Evolutionary conservation across 2,888 invertebrate species (phyloP).

Genomic region (Limenitis camilla): DNA sequence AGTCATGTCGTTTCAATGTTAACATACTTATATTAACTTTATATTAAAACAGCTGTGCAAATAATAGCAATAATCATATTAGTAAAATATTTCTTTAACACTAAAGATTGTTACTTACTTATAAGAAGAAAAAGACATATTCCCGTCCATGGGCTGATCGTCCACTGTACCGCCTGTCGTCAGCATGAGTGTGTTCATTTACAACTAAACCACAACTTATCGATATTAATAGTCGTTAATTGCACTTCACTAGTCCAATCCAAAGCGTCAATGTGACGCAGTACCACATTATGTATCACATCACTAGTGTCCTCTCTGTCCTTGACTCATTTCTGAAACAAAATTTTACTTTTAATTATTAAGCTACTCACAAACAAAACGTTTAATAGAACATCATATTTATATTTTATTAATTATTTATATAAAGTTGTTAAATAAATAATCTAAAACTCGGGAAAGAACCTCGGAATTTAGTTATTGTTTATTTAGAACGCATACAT

Average conservation of each 20-base stretch:
- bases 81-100: neutral
- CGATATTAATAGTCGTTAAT: slow-evolving; percentile 20
- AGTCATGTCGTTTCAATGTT: neutral
- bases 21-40: neutral
- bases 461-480: too few relatives aligned
- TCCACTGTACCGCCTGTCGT: slow-evolving; percentile 60
- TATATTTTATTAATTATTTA: too few relatives aligned
- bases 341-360: too few relatives aligned
- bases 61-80: neutral
- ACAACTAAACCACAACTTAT: slow-evolving; percentile 32
- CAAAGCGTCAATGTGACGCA: slow-evolving; percentile 50
- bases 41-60: neutral
- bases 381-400: too few relatives aligned
- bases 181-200: slow-evolving; percentile 71
- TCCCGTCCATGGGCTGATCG: slow-evolving; percentile 62
- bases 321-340: slow-evolving; percentile 44
- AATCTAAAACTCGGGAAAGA: too few relatives aligned
- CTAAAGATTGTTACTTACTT: slow-evolving; percentile 48
- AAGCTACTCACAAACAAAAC: too few relatives aligned
- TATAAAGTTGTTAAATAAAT: too few relatives aligned
- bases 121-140: slow-evolving; percentile 67
- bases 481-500: too few relatives aligned
- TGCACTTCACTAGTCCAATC: slow-evolving; percentile 51
- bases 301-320: slow-evolving; percentile 41
- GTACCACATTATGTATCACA: slow-evolving; percentile 44